Conservation (phyloP, 1,140 invertebrate species). For the Ceratitis capitata region DNA sequence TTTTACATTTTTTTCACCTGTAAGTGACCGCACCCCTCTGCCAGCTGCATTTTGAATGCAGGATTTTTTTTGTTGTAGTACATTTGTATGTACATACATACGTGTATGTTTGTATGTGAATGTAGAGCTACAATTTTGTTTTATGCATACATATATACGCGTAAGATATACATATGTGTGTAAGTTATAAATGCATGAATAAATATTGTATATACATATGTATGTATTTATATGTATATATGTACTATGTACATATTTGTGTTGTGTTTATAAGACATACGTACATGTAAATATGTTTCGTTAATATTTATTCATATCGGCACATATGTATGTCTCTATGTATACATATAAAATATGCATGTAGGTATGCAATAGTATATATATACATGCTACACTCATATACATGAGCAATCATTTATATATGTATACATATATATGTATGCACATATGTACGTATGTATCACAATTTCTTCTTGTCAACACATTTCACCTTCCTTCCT, state of each 20-base stretch:
- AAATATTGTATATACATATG: not conserved
- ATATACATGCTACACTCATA: not conserved
- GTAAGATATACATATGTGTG: not conserved
- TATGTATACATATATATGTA: too few species aligned
- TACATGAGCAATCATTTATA: not conserved
- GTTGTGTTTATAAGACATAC: not conserved
- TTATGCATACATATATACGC: not conserved
- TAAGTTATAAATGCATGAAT: not conserved
- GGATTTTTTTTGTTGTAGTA: not conserved
- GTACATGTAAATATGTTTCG: too few species aligned
- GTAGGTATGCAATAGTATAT: not conserved
- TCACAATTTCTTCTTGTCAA: slow-evolving; percentile 21
- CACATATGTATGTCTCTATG: not conserved
- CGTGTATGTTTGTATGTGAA: not conserved
- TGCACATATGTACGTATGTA: too few species aligned
- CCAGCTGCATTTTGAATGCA: slow-evolving; percentile 16
- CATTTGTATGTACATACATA: not conserved
- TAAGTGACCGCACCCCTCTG: slow-evolving; percentile 26
- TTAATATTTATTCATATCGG: too few species aligned
- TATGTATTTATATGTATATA: not conserved
- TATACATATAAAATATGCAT: too few species aligned
- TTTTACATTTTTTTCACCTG: too few species aligned
- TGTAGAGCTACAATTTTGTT: too few species aligned
- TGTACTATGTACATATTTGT: not conserved
- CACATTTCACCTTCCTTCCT: not conserved